Evolutionary conservation across 2,113 vertebrate genomes (phyloP).

Genomic region (Brachypteracias leptosomus): DNA sequence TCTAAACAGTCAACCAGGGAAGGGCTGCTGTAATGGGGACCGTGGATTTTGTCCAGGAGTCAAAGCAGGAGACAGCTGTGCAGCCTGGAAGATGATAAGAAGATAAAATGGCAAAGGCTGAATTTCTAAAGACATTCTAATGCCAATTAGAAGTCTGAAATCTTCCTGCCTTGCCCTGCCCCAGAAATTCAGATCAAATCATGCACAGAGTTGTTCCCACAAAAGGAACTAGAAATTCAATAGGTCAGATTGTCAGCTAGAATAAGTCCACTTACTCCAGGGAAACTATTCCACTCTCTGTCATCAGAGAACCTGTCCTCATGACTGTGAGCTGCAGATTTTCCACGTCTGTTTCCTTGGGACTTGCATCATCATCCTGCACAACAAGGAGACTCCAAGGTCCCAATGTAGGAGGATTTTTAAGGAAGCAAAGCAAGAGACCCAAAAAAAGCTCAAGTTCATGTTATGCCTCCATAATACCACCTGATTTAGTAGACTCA

Average conservation of each 20-base stretch:
- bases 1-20: neutral
- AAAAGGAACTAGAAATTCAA: conserved; percentile 43
- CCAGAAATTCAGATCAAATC: conserved; percentile 55
- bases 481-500: neutral
- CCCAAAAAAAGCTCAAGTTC: neutral
- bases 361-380: neutral
- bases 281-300: neutral
- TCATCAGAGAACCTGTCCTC: conserved; percentile 13
- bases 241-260: conserved; percentile 25
- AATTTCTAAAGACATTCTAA: conserved; percentile 39
- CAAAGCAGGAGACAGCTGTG: neutral
- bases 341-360: conserved; percentile 13
- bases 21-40: neutral
- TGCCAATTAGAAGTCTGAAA: conserved; percentile 27
- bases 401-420: neutral
- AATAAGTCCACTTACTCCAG: conserved; percentile 11
- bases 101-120: conserved; percentile 19
- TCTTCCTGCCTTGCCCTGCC: conserved; percentile 32
- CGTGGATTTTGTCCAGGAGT: neutral
- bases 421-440: neutral
- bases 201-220: conserved; percentile 10
- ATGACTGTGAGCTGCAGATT: neutral
- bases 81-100: conserved; percentile 8
- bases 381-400: conserved; percentile 1
- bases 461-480: neutral